Evolutionary conservation across 2,113 vertebrate genomes (phyloP).

Genomic region (Lophius piscatorius): DNA sequence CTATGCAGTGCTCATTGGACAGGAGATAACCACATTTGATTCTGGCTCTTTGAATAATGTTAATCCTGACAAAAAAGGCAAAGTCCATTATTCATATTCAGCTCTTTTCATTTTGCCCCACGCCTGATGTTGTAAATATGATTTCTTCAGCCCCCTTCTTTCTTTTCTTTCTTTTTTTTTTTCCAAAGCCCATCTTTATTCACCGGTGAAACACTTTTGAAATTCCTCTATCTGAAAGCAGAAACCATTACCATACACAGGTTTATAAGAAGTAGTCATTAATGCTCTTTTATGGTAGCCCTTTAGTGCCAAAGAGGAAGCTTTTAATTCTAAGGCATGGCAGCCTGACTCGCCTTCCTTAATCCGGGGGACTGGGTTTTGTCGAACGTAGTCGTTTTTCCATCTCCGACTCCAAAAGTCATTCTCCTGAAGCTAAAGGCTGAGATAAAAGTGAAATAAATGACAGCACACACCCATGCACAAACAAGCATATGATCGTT

Average conservation of each 20-base stretch:
- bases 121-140: conserved; percentile 82
- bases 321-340: conserved; percentile 71
- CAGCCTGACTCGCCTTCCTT: conserved; percentile 56
- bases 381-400: conserved; percentile 59
- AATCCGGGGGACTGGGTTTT: conserved; percentile 61
- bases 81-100: conserved; percentile 77
- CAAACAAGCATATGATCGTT: conserved; percentile 41
- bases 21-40: conserved; percentile 81
- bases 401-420: conserved; percentile 41
- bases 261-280: conserved; percentile 81
- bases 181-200: conserved; percentile 77
- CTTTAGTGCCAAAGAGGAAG: conserved; percentile 77
- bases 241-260: conserved; percentile 79
- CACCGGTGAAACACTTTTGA: conserved; percentile 78
- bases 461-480: conserved; percentile 22
- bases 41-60: conserved; percentile 78
- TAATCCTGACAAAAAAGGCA: conserved; percentile 73
- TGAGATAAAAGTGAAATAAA: conserved; percentile 38
- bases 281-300: conserved; percentile 78
- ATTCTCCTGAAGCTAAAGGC: conserved; percentile 24
- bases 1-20: conserved; percentile 71
- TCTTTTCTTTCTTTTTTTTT: conserved; percentile 21
- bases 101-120: conserved; percentile 76
- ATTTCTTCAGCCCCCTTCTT: conserved; percentile 63
- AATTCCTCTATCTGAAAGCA: conserved; percentile 78